Evolutionary conservation across 2,888 invertebrate species (phyloP).

Genomic region (Tenthredo livida): DNA sequence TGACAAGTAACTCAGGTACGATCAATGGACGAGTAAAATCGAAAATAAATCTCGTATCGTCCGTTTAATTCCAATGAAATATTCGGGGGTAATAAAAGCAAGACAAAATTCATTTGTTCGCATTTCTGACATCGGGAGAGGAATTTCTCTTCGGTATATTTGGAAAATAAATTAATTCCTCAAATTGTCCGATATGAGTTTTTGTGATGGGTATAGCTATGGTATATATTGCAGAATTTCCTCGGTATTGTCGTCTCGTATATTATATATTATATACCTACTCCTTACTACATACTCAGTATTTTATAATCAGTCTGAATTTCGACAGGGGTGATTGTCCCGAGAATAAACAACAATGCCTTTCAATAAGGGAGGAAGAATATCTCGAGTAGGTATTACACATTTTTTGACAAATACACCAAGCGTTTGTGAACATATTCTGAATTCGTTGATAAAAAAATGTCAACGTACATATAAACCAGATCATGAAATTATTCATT

Average conservation of each 20-base stretch:
- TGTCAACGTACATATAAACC: neutral
- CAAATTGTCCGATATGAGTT: neutral
- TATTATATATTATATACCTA: too few species aligned
- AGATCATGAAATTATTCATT: neutral
- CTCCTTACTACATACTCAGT: neutral
- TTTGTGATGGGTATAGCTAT: neutral
- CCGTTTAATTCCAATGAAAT: constrained; percentile 15
- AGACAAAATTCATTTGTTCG: neutral
- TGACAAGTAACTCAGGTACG: neutral
- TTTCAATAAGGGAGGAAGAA: neutral
- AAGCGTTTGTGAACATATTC: neutral
- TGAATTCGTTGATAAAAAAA: neutral
- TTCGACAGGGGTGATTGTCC: neutral
- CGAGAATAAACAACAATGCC: neutral
- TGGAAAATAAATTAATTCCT: neutral
- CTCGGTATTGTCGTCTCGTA: neutral
- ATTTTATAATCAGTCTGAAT: constrained; percentile 7
- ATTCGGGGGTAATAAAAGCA: neutral
- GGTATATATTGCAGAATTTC: neutral
- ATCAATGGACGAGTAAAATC: neutral
- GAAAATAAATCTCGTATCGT: neutral
- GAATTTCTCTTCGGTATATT: neutral
- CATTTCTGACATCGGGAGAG: neutral
- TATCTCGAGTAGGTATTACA: neutral
- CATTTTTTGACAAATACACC: neutral